Evolutionary conservation across 2,797 vertebrate species (phyloP).

Genomic region (Cercopithecus mitis): DNA sequence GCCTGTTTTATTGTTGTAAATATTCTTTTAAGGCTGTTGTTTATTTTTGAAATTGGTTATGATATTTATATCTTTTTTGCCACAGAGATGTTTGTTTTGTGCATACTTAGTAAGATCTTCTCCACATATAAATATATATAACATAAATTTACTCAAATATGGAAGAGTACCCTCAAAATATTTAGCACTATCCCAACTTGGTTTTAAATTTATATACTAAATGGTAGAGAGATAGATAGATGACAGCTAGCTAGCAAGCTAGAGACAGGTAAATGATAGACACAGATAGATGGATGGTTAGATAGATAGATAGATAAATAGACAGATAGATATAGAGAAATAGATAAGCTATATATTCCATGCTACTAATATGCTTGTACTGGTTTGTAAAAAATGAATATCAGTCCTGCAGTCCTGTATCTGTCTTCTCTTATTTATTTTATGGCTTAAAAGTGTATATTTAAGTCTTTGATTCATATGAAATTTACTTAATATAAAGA

Average conservation of each 20-base stretch:
- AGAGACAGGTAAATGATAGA: background rate
- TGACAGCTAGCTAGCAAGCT: background rate
- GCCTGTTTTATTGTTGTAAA: background rate
- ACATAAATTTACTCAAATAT: background rate
- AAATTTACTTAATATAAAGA: background rate
- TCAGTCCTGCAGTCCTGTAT: background rate
- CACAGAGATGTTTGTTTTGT: background rate
- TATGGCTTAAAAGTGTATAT: background rate
- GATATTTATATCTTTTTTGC: background rate
- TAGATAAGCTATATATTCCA: background rate
- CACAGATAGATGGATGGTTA: background rate
- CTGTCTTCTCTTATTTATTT: background rate
- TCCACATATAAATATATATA: background rate
- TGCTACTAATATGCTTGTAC: background rate
- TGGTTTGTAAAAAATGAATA: background rate
- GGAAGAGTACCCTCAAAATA: background rate
- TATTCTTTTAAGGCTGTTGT: background rate
- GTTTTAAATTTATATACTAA: background rate
- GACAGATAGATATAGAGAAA: background rate
- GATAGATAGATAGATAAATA: background rate
- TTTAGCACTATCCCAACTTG: background rate
- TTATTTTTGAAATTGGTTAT: background rate
- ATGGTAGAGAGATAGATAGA: background rate
- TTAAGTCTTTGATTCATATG: background rate
- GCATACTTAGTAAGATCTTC: background rate